Evolutionary conservation across 2,113 vertebrate genomes (phyloP).

Genomic region (Onychostruthus taczanowskii): DNA sequence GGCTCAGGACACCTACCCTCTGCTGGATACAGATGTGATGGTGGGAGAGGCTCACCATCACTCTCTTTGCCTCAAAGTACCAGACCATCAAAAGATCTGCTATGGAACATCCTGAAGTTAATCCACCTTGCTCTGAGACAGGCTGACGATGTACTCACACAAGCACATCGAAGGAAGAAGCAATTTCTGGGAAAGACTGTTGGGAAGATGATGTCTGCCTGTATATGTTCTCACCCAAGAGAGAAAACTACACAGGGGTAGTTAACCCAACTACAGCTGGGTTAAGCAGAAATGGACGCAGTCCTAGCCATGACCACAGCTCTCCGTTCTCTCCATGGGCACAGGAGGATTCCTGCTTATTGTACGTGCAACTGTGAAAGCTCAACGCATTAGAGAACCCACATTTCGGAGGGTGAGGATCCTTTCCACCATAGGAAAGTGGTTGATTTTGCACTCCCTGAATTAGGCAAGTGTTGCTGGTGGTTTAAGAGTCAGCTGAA

Average conservation of each 20-base stretch:
- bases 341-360: background rate
- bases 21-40: background rate
- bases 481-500: background rate
- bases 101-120: background rate
- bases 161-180: background rate
- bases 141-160: background rate
- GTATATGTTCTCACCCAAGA: background rate
- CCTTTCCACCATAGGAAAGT: background rate
- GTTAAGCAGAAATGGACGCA: background rate
- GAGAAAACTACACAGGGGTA: background rate
- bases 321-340: background rate
- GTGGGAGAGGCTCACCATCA: background rate
- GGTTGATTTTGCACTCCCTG: background rate
- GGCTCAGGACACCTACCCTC: background rate
- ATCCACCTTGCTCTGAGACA: background rate
- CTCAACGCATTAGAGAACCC: background rate
- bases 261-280: too few species aligned
- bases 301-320: background rate
- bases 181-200: background rate
- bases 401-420: background rate
- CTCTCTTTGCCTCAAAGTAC: background rate
- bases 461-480: slow-evolving; percentile 3
- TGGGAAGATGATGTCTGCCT: background rate
- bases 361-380: background rate
- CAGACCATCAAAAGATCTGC: background rate